A percentile compares a stretch with the other conserved stretches of the same genome.
These are phyloP conservation scores for Larimichthys crocea DNA, from an alignment of 2,113 vertebrate genomes.

Conservation along the genomic window DNA sequence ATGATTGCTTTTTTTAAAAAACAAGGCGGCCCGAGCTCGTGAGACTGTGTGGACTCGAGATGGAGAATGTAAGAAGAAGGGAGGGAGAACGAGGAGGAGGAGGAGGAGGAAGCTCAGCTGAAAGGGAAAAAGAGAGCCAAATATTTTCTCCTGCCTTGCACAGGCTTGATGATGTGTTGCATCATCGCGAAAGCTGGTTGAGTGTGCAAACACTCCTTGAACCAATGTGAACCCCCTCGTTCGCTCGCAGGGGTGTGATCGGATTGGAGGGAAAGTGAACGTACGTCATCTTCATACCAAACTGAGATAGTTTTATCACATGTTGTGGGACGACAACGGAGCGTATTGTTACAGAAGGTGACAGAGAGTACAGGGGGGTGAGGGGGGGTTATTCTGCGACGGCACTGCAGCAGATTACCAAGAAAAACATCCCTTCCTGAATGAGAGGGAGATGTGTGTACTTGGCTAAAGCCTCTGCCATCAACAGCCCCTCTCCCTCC, in stretches of 20 bases:
- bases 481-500: conserved; percentile 57
- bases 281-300: neutral
- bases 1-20: conserved; percentile 14
- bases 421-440: conserved; percentile 64
- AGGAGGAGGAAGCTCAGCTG: conserved; percentile 1
- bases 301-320: conserved; percentile 12
- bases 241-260: conserved; percentile 13
- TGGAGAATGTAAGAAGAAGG: neutral
- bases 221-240: neutral
- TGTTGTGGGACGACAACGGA: neutral
- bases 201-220: conserved; percentile 40
- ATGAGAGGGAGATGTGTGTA: conserved; percentile 56
- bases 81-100: neutral
- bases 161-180: conserved; percentile 48
- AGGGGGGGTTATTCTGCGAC: conserved; percentile 27
- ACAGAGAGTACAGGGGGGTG: neutral
- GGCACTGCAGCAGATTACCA: conserved; percentile 43
- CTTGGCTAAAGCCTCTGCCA: conserved; percentile 53
- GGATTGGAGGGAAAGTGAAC: neutral
- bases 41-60: conserved; percentile 13
- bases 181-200: conserved; percentile 42
- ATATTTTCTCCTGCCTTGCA: conserved; percentile 51
- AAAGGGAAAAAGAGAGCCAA: conserved; percentile 37
- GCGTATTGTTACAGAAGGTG: neutral
- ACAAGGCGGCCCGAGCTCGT: neutral